Percentiles rank a stretch among this genome's conserved stretches.
These are phyloP conservation scores for Anser cygnoides DNA, from an alignment of 2,113 vertebrate genomes.

Conservation along the genomic window DNA sequence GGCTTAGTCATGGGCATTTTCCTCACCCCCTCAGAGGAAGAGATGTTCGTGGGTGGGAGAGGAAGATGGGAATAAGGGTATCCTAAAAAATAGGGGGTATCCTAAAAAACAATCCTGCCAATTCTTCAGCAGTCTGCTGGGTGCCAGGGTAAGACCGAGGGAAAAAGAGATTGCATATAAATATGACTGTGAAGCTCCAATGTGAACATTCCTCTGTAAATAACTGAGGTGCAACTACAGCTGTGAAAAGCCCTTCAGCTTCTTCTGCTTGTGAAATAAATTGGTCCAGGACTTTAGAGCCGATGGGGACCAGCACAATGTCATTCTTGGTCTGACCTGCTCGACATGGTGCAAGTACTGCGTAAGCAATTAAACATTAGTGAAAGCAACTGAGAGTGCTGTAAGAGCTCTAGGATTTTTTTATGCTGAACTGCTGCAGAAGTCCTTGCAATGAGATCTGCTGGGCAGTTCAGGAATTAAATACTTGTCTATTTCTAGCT, in stretches of 20 bases:
- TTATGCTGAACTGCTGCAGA: background rate
- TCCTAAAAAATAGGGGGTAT: background rate
- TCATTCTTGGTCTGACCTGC: background rate
- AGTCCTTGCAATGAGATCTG: background rate
- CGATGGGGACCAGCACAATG: background rate
- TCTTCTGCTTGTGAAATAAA: background rate
- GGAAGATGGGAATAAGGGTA: background rate
- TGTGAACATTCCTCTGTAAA: background rate
- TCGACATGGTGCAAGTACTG: background rate
- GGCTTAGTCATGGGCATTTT: background rate
- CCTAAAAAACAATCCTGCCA: background rate
- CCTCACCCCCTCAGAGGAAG: background rate
- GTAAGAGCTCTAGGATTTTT: background rate
- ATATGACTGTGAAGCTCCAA: background rate
- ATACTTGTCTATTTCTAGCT: background rate
- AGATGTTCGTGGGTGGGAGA: background rate
- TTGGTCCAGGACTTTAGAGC: background rate
- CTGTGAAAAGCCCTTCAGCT: background rate
- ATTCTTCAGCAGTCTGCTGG: background rate
- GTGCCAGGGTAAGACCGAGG: background rate
- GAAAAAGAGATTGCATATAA: background rate
- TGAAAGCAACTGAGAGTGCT: background rate
- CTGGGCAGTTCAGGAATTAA: background rate
- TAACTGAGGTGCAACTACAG: background rate
- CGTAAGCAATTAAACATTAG: background rate